These are phyloP conservation scores for Ametastegia equiseti DNA, from an alignment of 2,888 invertebrate species.

Conservation along the genomic window DNA sequence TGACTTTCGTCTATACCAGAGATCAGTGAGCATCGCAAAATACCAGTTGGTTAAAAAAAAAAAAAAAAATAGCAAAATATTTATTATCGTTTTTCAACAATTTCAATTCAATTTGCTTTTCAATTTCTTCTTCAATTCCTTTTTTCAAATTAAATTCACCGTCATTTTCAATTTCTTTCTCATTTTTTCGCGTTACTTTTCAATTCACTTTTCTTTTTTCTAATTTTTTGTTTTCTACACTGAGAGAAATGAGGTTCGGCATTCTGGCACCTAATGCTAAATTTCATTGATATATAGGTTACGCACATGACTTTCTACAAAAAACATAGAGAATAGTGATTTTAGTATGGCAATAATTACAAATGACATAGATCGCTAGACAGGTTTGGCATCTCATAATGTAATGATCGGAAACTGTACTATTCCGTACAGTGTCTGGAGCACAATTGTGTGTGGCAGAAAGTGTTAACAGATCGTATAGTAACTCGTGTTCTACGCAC, in stretches of 20 bases:
- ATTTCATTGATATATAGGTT: neutral
- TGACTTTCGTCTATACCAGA: too few relatives aligned
- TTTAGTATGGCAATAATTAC: neutral
- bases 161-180: too few relatives aligned
- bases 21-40: too few relatives aligned
- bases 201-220: too few relatives aligned
- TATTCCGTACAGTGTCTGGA: neutral
- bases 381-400: conserved; percentile 6
- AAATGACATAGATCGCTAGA: conserved; percentile 8
- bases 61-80: too few relatives aligned
- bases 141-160: too few relatives aligned
- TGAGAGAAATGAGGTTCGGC: conserved; percentile 11
- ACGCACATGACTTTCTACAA: neutral
- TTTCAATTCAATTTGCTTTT: too few relatives aligned
- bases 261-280: neutral
- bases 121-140: too few relatives aligned
- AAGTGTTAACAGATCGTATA: neutral
- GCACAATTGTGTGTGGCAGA: neutral
- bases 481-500: conserved; percentile 6
- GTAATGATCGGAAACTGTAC: neutral
- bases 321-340: neutral
- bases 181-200: too few relatives aligned
- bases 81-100: too few relatives aligned
- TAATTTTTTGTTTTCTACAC: too few relatives aligned
- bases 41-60: too few relatives aligned